phyloP scores from a whole-genome alignment of 2,113 vertebrate species.

The Otocyon megalotis region DNA sequence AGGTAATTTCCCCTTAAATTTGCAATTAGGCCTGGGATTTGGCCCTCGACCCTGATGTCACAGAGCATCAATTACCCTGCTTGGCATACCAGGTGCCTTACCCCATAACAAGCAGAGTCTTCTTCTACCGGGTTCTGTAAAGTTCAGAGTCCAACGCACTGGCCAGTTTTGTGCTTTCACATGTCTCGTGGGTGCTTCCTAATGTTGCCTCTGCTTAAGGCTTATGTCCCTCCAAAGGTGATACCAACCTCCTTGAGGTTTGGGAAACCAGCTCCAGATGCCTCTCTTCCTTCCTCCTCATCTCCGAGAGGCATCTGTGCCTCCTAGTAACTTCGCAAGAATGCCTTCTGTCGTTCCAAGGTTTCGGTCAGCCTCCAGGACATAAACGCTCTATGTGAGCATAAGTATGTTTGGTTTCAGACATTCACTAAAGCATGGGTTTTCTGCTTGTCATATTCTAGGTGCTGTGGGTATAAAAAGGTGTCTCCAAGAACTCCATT shows the following conservation, averaged over 20 bases:
- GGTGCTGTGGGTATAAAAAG: neutral
- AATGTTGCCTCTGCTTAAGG: neutral
- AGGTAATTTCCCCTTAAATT: constrained; percentile 44
- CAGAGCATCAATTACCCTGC: neutral
- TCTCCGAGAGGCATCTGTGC: neutral
- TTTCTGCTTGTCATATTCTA: neutral
- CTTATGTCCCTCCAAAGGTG: neutral
- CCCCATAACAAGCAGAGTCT: neutral
- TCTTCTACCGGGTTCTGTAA: fast-evolving
- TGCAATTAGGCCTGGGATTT: constrained; percentile 59
- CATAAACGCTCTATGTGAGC: neutral
- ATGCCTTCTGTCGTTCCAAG: neutral
- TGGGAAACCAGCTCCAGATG: neutral
- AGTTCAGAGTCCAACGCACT: neutral
- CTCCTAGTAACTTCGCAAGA: neutral
- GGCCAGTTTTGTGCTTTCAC: no score
- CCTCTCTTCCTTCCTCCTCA: neutral
- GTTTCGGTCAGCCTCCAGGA: neutral
- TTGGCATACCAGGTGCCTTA: neutral
- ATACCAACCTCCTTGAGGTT: neutral
- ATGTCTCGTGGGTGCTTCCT: neutral
- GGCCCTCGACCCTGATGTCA: constrained; percentile 48
- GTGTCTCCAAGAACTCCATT: neutral
- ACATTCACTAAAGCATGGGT: neutral
- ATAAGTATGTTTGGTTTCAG: neutral